These are phyloP conservation scores for Tinamus guttatus DNA, from an alignment of 2,113 vertebrate genomes.

Conservation along the genomic window DNA sequence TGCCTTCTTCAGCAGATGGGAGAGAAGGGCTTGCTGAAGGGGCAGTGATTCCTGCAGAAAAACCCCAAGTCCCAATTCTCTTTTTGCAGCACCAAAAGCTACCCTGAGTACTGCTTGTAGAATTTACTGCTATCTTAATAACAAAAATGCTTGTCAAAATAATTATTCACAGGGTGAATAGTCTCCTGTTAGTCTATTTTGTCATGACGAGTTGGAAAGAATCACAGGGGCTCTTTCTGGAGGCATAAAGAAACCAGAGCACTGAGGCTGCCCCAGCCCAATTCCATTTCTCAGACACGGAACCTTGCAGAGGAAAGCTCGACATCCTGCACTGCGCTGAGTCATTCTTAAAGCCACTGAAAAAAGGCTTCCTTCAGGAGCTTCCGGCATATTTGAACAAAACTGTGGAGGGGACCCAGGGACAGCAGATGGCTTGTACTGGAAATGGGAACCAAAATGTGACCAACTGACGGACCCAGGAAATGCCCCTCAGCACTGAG, in stretches of 20 bases:
- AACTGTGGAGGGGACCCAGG: slow-evolving; percentile 12
- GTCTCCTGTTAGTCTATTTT: not conserved
- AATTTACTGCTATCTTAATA: not conserved
- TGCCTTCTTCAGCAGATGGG: not conserved
- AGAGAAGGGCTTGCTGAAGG: not conserved
- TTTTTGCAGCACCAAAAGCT: not conserved
- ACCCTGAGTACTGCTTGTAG: not conserved
- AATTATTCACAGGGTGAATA: not conserved
- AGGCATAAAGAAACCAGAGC: not conserved
- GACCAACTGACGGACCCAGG: not conserved
- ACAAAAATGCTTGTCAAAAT: not conserved
- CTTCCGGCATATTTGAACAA: slow-evolving; percentile 21
- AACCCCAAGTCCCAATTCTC: not conserved
- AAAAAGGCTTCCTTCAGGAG: slow-evolving; percentile 27
- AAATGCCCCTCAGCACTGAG: not conserved
- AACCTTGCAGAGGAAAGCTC: not conserved
- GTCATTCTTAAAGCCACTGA: not conserved
- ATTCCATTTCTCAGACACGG: not conserved
- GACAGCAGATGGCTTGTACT: slow-evolving; percentile 29
- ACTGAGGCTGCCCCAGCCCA: not conserved
- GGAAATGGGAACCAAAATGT: not conserved
- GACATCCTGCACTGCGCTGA: not conserved
- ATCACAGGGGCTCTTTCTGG: not conserved
- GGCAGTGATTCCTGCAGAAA: not conserved
- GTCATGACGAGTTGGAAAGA: not conserved